Evolutionary conservation across 92 coral and sea anemone genomes (phyloP).

Genomic region (Desmophyllum pertusum): DNA sequence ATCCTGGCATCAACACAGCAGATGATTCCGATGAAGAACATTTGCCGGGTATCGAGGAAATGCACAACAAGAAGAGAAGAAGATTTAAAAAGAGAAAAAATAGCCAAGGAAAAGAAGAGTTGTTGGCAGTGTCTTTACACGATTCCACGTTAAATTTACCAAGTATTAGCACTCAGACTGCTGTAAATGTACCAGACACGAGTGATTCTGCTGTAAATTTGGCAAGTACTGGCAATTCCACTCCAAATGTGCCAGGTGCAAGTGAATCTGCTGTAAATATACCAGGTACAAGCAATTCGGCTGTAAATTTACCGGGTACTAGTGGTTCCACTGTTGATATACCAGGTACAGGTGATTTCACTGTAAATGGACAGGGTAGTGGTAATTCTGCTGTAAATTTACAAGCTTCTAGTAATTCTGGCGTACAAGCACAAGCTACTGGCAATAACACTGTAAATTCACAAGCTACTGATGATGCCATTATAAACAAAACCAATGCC

Average conservation of each 20-base stretch:
- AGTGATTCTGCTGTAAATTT: neutral
- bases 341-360: neutral
- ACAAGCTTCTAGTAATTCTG: neutral
- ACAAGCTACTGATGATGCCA: neutral
- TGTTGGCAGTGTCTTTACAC: neutral
- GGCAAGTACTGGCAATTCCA: neutral
- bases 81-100: neutral
- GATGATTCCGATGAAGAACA: constrained; percentile 13
- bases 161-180: neutral
- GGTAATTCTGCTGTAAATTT: neutral
- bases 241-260: too few species aligned
- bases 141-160: neutral
- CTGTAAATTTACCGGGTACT: neutral
- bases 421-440: neutral
- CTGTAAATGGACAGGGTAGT: neutral
- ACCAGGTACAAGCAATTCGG: too few species aligned
- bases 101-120: neutral
- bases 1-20: too few species aligned
- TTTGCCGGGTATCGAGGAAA: constrained; percentile 8
- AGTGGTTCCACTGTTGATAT: neutral
- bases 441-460: neutral
- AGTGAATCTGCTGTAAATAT: too few species aligned
- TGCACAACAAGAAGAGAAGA: neutral
- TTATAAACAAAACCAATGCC: neutral
- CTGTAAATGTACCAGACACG: neutral